phyloP scores from a whole-genome alignment of 2,113 vertebrate species.

The Melospiza georgiana region DNA sequence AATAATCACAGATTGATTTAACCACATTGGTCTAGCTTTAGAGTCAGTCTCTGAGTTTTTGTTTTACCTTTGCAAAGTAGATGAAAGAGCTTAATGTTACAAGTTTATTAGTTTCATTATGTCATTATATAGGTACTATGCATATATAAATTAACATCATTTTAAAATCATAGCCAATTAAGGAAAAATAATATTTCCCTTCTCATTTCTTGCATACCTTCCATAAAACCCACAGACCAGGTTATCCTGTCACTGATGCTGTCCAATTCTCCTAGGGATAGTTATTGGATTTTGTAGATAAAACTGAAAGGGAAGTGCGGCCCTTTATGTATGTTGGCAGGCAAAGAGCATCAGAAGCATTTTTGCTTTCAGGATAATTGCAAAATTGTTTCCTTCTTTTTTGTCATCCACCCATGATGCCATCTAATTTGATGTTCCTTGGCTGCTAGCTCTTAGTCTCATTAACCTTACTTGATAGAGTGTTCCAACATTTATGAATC shows the following conservation, averaged over 20 bases:
- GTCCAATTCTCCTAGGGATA: background rate
- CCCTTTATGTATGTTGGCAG: background rate
- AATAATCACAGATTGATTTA: background rate
- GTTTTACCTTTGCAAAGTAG: background rate
- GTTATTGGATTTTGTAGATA: background rate
- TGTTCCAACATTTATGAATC: constrained; percentile 54
- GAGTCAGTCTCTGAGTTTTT: background rate
- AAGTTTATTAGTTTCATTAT: background rate
- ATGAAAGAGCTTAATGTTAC: background rate
- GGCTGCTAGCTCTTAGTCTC: constrained; percentile 52
- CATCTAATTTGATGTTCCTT: constrained; percentile 60
- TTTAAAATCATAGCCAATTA: background rate
- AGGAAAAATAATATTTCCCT: background rate
- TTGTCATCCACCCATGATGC: constrained; percentile 41
- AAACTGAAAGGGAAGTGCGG: background rate
- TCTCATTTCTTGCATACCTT: background rate
- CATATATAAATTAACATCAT: background rate
- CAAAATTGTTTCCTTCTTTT: constrained; percentile 37
- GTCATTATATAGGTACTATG: background rate
- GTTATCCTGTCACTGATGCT: background rate
- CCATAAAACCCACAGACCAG: background rate
- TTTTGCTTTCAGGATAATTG: constrained; percentile 28
- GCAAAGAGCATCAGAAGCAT: background rate
- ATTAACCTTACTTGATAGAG: constrained; percentile 62
- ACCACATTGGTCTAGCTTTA: background rate